These are phyloP conservation scores for Eudorcas thomsonii DNA, from an alignment of 2,113 vertebrate species.

Conservation along the genomic window DNA sequence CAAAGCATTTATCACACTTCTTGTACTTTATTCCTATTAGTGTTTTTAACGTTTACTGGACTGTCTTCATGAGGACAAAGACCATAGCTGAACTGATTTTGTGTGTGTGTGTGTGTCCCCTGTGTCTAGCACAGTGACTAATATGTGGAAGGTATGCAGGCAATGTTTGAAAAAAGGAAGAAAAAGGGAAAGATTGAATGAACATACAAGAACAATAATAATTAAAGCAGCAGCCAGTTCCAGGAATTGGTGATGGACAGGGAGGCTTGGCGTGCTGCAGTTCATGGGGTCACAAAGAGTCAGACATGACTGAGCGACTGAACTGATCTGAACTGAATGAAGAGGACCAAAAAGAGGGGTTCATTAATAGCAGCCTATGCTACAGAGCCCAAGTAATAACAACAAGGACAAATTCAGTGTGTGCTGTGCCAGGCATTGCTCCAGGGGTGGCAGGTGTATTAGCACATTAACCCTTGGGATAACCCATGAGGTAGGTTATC, in stretches of 20 bases:
- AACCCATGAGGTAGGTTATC: neutral
- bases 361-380: neutral
- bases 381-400: neutral
- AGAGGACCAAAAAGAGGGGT: neutral
- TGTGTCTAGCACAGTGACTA: neutral
- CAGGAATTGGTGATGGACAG: no score
- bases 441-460: rapidly evolving
- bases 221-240: neutral
- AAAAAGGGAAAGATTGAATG: neutral
- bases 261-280: no score
- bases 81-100: neutral
- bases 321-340: neutral
- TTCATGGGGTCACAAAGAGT: no score
- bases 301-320: no score
- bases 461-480: neutral
- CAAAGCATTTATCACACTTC: neutral
- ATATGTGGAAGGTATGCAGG: neutral
- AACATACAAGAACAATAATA: neutral
- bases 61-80: neutral
- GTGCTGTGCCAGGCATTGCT: neutral
- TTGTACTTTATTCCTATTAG: neutral
- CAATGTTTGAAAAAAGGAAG: neutral
- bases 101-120: neutral
- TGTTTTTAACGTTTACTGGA: neutral
- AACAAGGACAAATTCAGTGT: neutral